Evolutionary conservation across 2,113 vertebrate genomes (phyloP).

Genomic region (Rissa tridactyla): DNA sequence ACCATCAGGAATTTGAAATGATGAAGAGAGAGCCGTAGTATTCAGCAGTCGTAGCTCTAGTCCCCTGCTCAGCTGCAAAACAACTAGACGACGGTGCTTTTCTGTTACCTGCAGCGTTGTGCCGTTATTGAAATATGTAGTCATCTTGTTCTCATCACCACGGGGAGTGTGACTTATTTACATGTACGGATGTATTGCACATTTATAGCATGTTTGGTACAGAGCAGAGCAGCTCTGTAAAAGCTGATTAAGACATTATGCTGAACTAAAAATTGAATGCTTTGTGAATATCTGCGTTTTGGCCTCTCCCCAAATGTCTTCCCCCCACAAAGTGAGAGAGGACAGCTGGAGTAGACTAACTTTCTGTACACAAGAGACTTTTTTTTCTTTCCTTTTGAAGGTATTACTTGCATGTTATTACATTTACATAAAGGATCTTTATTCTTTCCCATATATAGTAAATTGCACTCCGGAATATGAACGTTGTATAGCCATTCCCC

Average conservation of each 20-base stretch:
- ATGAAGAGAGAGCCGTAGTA: neutral
- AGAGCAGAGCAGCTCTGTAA: constrained; percentile 20
- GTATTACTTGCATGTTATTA: constrained; percentile 45
- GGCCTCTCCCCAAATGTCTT: constrained; percentile 34
- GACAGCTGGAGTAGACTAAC: constrained; percentile 49
- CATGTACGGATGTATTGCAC: neutral
- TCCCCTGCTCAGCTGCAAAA: neutral
- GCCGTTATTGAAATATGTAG: neutral
- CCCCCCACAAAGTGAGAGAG: constrained; percentile 2
- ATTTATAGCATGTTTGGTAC: neutral
- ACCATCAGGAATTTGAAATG: neutral
- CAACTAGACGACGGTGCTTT: neutral
- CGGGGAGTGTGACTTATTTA: neutral
- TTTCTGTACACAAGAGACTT: constrained; percentile 4
- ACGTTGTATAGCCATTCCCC: neutral
- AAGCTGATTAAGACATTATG: constrained; percentile 27
- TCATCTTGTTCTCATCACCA: neutral
- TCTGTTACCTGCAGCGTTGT: neutral
- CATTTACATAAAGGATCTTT: constrained; percentile 44
- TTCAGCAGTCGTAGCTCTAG: neutral
- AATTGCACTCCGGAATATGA: constrained; percentile 10
- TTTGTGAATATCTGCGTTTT: constrained; percentile 32
- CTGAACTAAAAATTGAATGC: constrained; percentile 4
- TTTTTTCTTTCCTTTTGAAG: constrained; percentile 42
- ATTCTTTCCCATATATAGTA: constrained; percentile 61